Conservation (phyloP, 2,113 vertebrate genomes). For the Lamprologus tigripictilis region DNA sequence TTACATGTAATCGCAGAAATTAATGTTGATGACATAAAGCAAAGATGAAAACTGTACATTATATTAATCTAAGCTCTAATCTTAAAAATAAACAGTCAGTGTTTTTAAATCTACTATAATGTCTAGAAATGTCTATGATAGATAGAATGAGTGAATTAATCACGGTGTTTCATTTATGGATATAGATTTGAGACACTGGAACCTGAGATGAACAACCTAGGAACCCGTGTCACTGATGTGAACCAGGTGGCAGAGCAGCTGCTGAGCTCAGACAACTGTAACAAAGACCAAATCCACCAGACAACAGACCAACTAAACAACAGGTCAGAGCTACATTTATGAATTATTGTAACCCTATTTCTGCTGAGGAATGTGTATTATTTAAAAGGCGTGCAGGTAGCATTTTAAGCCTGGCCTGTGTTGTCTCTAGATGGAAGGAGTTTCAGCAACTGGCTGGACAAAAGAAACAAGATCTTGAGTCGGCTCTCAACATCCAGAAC, state of each 20-base stretch:
- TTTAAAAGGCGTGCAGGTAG: not conserved
- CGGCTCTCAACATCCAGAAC: slow-evolving; percentile 90
- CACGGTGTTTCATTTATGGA: not conserved
- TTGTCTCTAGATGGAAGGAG: slow-evolving; percentile 79
- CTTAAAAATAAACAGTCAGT: not conserved
- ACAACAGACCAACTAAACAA: slow-evolving; percentile 80
- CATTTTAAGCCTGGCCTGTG: not conserved
- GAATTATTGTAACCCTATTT: not conserved
- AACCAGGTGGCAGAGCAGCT: slow-evolving; percentile 81
- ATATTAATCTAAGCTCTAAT: not conserved
- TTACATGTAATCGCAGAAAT: not conserved
- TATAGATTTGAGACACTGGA: slow-evolving; percentile 92
- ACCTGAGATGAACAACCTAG: slow-evolving; percentile 88
- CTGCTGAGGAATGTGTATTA: not conserved
- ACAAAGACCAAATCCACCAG: slow-evolving; percentile 79
- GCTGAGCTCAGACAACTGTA: slow-evolving; percentile 73
- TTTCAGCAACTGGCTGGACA: slow-evolving; percentile 79
- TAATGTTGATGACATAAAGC: not conserved
- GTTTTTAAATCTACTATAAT: not conserved
- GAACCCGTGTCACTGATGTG: slow-evolving; percentile 76
- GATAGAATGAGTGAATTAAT: not conserved
- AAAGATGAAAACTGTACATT: not conserved
- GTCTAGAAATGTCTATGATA: not conserved
- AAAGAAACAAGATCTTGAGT: slow-evolving; percentile 82
- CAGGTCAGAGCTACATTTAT: slow-evolving; percentile 48